A percentile compares a stretch with the other conserved stretches of the same genome.
Evolutionary conservation across 1,140 invertebrate species (phyloP).

Genomic region (Drosophila truncata): DNA sequence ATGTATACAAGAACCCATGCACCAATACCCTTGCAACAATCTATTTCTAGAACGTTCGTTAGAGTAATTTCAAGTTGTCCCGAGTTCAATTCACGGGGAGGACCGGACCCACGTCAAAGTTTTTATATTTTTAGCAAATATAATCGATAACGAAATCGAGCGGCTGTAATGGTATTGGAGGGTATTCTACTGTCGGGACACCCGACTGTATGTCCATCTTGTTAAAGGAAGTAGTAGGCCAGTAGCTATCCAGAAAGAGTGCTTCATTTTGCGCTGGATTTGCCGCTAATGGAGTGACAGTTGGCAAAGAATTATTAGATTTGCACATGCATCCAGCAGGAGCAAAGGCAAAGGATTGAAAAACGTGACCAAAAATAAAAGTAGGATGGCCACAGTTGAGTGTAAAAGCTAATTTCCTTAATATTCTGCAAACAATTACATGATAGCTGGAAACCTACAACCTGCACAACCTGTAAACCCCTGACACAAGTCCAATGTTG

Average conservation of each 20-base stretch:
- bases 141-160: no score
- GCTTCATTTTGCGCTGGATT: constrained; percentile 41
- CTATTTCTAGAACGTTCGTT: no score
- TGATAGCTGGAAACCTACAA: not conserved
- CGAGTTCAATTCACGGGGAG: no score
- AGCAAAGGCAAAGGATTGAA: not conserved
- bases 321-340: constrained; percentile 67
- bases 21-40: no score
- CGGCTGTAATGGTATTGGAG: no score
- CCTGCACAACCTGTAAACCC: not conserved
- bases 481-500: constrained; percentile 10
- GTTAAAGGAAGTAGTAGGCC: not conserved
- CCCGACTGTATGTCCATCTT: no score
- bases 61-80: no score
- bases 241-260: not conserved
- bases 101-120: no score
- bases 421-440: constrained; percentile 66
- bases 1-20: no score
- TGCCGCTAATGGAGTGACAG: constrained; percentile 77
- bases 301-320: constrained; percentile 83
- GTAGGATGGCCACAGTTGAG: not conserved
- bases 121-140: no score
- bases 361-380: constrained; percentile 29
- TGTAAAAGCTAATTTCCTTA: constrained; percentile 62
- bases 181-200: no score